phyloP scores from a whole-genome alignment of 2,797 vertebrate genomes.

The Oreortyx pictus region DNA sequence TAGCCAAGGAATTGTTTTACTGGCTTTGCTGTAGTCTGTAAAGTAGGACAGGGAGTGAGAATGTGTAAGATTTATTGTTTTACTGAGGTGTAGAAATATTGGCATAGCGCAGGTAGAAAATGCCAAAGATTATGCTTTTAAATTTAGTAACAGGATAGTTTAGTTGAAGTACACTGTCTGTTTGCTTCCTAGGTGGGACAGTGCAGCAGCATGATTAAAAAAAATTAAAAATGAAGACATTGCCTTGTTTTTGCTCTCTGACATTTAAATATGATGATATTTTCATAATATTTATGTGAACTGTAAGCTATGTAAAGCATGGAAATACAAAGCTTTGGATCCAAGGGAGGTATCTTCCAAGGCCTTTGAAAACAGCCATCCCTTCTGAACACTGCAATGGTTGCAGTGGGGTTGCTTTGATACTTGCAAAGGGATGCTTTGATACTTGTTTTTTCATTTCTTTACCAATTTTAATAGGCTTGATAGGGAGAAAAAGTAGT shows the following conservation, averaged over 20 bases:
- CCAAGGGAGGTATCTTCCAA: neutral
- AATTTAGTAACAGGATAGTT: constrained; percentile 76
- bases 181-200: constrained; percentile 37
- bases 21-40: neutral
- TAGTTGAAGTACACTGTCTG: constrained; percentile 20
- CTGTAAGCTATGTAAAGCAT: neutral
- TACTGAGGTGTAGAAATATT: constrained; percentile 81
- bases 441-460: neutral
- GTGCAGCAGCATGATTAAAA: constrained; percentile 22
- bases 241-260: constrained; percentile 56
- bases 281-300: constrained; percentile 27
- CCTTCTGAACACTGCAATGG: neutral
- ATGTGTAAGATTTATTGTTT: constrained; percentile 82
- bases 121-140: constrained; percentile 78
- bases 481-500: neutral
- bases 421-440: neutral
- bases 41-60: constrained; percentile 56
- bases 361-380: neutral
- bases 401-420: neutral
- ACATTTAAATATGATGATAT: constrained; percentile 49
- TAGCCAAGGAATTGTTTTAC: constrained; percentile 72
- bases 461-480: neutral
- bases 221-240: neutral
- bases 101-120: constrained; percentile 77
- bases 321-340: neutral